These are phyloP conservation scores for Halcyon senegalensis DNA, from an alignment of 2,113 vertebrate genomes.

Conservation along the genomic window DNA sequence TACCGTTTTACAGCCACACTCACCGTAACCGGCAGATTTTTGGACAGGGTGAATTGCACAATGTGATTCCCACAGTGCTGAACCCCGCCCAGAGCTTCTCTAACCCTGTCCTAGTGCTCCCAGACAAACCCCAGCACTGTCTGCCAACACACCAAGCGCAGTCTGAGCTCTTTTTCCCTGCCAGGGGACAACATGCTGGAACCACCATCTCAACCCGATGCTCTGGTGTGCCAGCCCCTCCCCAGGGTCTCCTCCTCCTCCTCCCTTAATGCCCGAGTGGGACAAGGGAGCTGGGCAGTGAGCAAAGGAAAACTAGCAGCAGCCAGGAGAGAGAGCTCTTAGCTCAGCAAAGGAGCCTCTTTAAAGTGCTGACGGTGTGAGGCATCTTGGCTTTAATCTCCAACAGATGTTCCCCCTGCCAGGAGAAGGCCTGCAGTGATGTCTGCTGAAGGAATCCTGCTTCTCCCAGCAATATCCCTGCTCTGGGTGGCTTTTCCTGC, in stretches of 20 bases:
- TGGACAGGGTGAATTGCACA: background rate
- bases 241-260: background rate
- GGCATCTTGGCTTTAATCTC: background rate
- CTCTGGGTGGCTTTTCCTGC: background rate
- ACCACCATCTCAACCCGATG: background rate
- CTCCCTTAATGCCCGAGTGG: background rate
- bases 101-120: background rate
- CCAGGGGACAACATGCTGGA: fast-evolving
- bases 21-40: background rate
- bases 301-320: background rate
- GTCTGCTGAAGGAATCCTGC: background rate
- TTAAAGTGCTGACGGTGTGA: background rate
- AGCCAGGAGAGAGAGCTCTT: conserved; percentile 67
- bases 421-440: background rate
- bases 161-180: background rate
- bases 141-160: background rate
- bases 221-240: background rate
- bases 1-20: background rate
- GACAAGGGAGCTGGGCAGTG: background rate
- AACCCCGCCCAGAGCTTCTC: background rate
- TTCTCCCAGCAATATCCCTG: background rate
- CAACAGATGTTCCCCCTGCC: background rate
- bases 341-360: conserved; percentile 20
- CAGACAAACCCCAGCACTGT: background rate
- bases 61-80: background rate